Evolutionary conservation across 2,797 vertebrate species (phyloP).

Genomic region (Coregonus suidteri): DNA sequence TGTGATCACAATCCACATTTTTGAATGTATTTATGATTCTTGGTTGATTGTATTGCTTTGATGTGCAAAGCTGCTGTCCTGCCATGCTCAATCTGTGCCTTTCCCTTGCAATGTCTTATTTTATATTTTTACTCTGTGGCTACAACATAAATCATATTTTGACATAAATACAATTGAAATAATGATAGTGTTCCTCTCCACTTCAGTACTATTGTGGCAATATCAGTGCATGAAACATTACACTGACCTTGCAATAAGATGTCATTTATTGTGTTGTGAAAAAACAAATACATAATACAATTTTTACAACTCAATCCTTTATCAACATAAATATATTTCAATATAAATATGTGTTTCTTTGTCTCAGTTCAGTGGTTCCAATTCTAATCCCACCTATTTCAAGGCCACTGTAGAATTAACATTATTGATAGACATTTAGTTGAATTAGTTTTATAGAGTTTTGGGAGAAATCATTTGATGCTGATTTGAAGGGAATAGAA

Average conservation of each 20-base stretch:
- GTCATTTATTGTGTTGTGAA: constrained; percentile 10
- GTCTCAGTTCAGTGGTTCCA: constrained; percentile 18
- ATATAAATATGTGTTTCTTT: constrained; percentile 11
- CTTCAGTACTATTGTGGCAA: not conserved
- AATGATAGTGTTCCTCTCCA: constrained; percentile 18
- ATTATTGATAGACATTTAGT: not conserved
- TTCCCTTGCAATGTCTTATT: constrained; percentile 71
- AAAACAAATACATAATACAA: constrained; percentile 38
- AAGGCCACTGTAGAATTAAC: constrained; percentile 51
- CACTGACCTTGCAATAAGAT: not conserved
- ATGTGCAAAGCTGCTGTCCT: constrained; percentile 73
- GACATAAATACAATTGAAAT: constrained; percentile 67
- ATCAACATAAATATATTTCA: constrained; percentile 56
- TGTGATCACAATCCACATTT: constrained; percentile 33
- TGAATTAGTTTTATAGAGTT: not conserved
- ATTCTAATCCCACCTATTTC: constrained; percentile 8
- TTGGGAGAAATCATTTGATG: not conserved
- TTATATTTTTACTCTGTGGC: constrained; percentile 67
- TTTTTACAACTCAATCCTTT: constrained; percentile 46
- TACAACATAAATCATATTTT: constrained; percentile 68
- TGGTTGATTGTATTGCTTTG: constrained; percentile 58
- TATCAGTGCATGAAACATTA: not conserved
- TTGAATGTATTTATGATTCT: constrained; percentile 64
- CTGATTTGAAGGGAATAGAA: too few species aligned
- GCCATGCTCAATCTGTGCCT: constrained; percentile 78